Evolutionary conservation across 2,888 invertebrate species (phyloP).

Genomic region (Liopterus haemorrhoidalis): DNA sequence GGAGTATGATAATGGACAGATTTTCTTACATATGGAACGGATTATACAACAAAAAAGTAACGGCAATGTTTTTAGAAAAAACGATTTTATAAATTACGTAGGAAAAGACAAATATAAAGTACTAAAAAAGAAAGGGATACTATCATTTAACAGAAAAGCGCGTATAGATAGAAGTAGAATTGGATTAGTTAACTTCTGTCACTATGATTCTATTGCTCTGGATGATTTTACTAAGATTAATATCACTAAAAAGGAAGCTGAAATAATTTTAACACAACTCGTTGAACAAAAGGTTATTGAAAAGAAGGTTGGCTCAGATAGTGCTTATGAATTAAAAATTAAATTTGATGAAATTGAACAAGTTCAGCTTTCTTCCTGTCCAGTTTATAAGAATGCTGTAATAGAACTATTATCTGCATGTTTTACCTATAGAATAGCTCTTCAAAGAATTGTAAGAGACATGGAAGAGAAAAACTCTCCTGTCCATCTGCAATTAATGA

Average conservation of each 20-base stretch:
- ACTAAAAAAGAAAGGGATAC: no score
- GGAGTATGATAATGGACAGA: no score
- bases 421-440: constrained; percentile 25
- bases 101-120: no score
- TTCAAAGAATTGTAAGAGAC: constrained; percentile 20
- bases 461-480: constrained; percentile 16
- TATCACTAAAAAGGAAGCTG: constrained; percentile 17
- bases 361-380: constrained; percentile 19
- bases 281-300: constrained; percentile 13
- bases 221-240: no score
- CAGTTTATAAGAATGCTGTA: constrained; percentile 21
- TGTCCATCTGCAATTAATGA: constrained; percentile 16
- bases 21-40: constrained; percentile 14
- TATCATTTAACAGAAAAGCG: no score
- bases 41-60: background rate
- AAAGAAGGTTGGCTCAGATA: constrained; percentile 8
- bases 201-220: no score
- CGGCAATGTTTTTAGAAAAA: constrained; percentile 11
- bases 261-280: constrained; percentile 20
- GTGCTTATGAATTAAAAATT: constrained; percentile 16
- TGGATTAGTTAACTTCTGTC: no score
- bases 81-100: no score
- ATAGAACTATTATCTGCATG: constrained; percentile 17
- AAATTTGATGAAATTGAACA: constrained; percentile 18
- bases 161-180: no score